Evolutionary conservation across 2,888 invertebrate genomes (phyloP).

Genomic region (Melinopterus prodromus): DNA sequence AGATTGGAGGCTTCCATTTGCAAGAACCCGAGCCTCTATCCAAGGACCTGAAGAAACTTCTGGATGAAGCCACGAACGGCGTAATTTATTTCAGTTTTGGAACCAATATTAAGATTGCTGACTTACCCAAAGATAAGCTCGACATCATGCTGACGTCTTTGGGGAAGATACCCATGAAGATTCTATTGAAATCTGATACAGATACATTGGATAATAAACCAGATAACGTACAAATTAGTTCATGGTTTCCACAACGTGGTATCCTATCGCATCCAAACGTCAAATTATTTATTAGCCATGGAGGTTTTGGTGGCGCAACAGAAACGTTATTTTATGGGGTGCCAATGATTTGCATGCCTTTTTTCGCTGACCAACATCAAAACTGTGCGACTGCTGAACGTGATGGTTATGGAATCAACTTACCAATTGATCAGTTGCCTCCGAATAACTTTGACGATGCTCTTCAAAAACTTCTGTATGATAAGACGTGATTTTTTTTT

Average conservation of each 20-base stretch:
- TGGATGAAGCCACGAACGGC: slow-evolving; percentile 46
- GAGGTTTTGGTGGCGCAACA: slow-evolving; percentile 65
- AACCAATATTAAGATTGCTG: slow-evolving; percentile 41
- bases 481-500: slow-evolving; percentile 49
- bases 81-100: slow-evolving; percentile 49
- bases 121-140: slow-evolving; percentile 37
- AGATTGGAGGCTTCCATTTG: slow-evolving; percentile 51
- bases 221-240: slow-evolving; percentile 34
- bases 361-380: slow-evolving; percentile 42
- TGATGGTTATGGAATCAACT: slow-evolving; percentile 30
- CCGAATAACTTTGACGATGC: slow-evolving; percentile 57
- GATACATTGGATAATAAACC: slow-evolving; percentile 30
- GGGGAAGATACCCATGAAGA: slow-evolving; percentile 19
- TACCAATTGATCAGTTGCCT: slow-evolving; percentile 52
- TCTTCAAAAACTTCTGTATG: slow-evolving; percentile 56
- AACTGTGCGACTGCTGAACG: slow-evolving; percentile 28
- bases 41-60: slow-evolving; percentile 42
- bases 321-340: slow-evolving; percentile 61
- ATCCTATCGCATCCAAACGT: slow-evolving; percentile 63
- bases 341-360: slow-evolving; percentile 42
- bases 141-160: slow-evolving; percentile 24
- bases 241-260: slow-evolving; percentile 40
- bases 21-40: slow-evolving; percentile 41
- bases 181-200: slow-evolving; percentile 35
- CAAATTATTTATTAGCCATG: slow-evolving; percentile 66